Base-by-base conservation (phyloP, 2,888 invertebrate genomes). In the Neoascia interrupta region DNA sequence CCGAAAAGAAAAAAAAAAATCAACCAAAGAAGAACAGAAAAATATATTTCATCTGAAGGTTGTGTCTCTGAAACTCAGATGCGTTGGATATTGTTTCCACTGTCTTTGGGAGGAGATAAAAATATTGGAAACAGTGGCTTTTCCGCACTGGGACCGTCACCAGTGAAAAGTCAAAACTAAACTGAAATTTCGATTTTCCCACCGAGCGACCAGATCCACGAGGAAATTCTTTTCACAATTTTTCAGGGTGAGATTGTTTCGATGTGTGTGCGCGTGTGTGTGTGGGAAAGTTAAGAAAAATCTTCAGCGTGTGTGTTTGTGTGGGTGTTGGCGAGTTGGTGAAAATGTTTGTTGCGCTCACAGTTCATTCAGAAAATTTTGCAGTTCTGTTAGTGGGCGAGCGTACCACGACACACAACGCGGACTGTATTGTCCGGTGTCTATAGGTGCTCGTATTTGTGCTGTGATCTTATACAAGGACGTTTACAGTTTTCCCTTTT, bases 161-260 rank as follows among this genome's bases (percentile, higher is more conserved):
- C 58, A 80, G 63, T 80, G 80, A 74, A 74, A 80, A 56, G 68
- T 80, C 53, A 34, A 56, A n/a, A 58, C 45, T 47, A 63, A 80
- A 80, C 80, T 80, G 53, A 80, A 80, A 49, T 73, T 79, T 79
- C 49, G n/a, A 56, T 72, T 79, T 73, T 66, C 70, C 41, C 66
- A 53, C 45, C 54, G 54, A 61, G 61, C 47, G 37, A 43, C 36
- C 34, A 64, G 56, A 73, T 69, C 61, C 79, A 73, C 73, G 73
- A 79, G 79, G 79, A 79, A 79, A 79, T 72, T 70, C 64, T 64
- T 79, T 72, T 56, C 51, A 54, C 56, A 6, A 58, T 47, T 70
- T 72, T 73, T 79, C 73, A 72, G 79, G 68, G 79, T 79, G 79
- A 79, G 37, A 60, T 56, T 39, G 19, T 13, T 6, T 63, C 37